phyloP scores from a whole-genome alignment of 2,797 vertebrate species.

The Eutrigla gurnardus region DNA sequence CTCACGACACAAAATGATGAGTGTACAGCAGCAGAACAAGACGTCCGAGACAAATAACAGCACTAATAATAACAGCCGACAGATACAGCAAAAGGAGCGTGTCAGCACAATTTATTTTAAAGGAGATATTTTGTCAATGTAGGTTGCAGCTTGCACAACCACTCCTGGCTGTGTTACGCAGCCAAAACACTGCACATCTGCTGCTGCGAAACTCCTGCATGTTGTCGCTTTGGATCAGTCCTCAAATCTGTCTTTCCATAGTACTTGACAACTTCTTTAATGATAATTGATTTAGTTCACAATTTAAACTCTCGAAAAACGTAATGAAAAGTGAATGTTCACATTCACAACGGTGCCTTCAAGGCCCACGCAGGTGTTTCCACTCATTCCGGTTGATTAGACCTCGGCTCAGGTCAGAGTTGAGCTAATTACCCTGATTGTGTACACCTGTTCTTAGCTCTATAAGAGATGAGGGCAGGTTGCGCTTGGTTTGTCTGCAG shows the following conservation, averaged over 20 bases:
- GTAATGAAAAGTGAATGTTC: background rate
- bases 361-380: background rate
- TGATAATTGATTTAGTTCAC: background rate
- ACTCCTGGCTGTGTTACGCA: conserved; percentile 6
- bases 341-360: background rate
- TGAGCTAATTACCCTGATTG: background rate
- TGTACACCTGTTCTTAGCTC: background rate
- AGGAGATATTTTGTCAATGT: conserved; percentile 23
- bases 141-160: conserved; percentile 22
- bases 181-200: background rate
- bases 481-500: too few species aligned
- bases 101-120: conserved; percentile 45
- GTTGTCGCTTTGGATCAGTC: background rate
- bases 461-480: background rate
- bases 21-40: conserved; percentile 29
- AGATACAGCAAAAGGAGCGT: background rate
- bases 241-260: background rate
- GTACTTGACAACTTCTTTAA: background rate
- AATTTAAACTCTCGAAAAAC: background rate
- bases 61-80: conserved; percentile 32
- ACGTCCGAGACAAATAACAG: conserved; percentile 39
- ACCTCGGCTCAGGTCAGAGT: background rate
- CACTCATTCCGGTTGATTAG: background rate
- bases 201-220: background rate
- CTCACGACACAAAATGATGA: conserved; percentile 16